phyloP scores from a whole-genome alignment of 1,140 invertebrate species.

The Coboldia fuscipes region DNA sequence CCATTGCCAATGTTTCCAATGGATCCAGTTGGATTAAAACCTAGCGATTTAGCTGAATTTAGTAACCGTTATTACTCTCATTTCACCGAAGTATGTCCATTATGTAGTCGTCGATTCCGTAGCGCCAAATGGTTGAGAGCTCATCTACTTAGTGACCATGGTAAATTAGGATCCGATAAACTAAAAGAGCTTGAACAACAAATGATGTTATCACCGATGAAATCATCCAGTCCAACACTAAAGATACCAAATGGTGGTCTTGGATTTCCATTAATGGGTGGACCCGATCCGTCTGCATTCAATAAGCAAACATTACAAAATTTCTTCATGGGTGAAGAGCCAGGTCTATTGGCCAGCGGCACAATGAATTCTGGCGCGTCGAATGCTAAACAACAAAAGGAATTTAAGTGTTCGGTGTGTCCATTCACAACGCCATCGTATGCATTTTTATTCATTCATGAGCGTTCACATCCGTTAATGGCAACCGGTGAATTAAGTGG shows the following conservation, averaged over 20 bases:
- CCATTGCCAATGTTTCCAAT: conserved; percentile 9
- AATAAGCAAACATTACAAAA: conserved; percentile 8
- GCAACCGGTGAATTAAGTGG: conserved; percentile 6
- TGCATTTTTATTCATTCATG: conserved; percentile 77
- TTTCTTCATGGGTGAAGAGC: conserved; percentile 8
- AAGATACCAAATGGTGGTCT: conserved; percentile 35
- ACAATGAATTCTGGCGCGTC: no score
- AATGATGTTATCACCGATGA: conserved; percentile 11
- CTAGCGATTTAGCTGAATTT: conserved; percentile 27
- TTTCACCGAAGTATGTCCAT: conserved; percentile 59
- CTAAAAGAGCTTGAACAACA: conserved; percentile 38
- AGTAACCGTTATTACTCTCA: conserved; percentile 42
- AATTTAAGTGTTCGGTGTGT: conserved; percentile 73
- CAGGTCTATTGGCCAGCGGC: no score
- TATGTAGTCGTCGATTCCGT: conserved; percentile 72
- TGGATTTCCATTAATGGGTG: conserved; percentile 20
- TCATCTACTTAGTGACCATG: conserved; percentile 73
- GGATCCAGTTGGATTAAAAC: conserved; percentile 19
- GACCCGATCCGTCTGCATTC: conserved; percentile 8
- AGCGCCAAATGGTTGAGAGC: conserved; percentile 77
- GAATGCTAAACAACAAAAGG: conserved; percentile 32
- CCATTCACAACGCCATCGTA: conserved; percentile 72
- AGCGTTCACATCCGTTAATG: conserved; percentile 42
- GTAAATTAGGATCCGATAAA: conserved; percentile 44
- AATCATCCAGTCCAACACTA: conserved; percentile 26